phyloP scores from a whole-genome alignment of 2,888 invertebrate genomes.

The Parnassius orleans region DNA sequence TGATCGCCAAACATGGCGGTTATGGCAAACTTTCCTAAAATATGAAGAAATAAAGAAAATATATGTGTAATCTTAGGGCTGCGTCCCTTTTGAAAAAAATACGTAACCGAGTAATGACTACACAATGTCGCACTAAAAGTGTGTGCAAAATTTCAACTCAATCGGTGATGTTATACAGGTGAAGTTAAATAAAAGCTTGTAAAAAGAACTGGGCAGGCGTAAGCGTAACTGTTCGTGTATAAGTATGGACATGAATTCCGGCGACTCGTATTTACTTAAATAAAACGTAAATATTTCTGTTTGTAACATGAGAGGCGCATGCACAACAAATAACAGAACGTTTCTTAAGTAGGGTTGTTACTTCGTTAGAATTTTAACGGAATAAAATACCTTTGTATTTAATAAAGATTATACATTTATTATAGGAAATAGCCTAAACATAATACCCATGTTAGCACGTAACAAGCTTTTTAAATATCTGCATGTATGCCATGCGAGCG shows the following conservation, averaged over 20 bases:
- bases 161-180: neutral
- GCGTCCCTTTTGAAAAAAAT: too few species aligned
- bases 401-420: neutral
- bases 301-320: conserved; percentile 12
- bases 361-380: neutral
- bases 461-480: too few species aligned
- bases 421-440: neutral
- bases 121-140: too few species aligned
- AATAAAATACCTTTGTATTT: too few species aligned
- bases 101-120: too few species aligned
- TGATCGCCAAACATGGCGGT: too few species aligned
- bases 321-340: conserved; percentile 6
- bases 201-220: conserved; percentile 2
- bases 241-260: neutral
- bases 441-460: too few species aligned
- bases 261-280: conserved; percentile 14
- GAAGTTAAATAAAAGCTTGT: neutral
- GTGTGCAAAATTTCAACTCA: too few species aligned
- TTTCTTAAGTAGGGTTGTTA: conserved; percentile 6
- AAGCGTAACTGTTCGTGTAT: neutral
- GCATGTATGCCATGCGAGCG: too few species aligned
- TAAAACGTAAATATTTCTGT: conserved; percentile 10
- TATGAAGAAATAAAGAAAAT: too few species aligned
- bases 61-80: too few species aligned
- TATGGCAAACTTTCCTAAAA: too few species aligned